Conservation (phyloP, 2,113 vertebrate species). For the Cebidichthys violaceus region DNA sequence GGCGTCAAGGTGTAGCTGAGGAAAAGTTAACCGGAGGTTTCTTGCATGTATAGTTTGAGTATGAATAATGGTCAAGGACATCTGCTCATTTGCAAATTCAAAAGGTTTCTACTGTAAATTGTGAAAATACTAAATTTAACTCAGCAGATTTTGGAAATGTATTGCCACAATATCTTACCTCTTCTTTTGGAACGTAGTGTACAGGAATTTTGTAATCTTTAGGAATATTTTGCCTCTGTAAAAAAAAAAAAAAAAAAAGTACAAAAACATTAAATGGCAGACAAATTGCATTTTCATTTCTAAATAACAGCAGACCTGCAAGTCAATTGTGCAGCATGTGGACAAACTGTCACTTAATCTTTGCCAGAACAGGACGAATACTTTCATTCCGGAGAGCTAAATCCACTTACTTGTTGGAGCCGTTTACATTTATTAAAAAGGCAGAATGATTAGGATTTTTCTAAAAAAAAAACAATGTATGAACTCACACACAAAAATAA, state of each 20-base stretch:
- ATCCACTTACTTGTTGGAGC: too few relatives aligned
- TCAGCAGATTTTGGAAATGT: neutral
- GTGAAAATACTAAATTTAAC: neutral
- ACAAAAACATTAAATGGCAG: neutral
- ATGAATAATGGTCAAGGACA: neutral
- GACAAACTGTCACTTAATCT: neutral
- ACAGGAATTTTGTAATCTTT: constrained; percentile 87
- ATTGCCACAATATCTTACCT: constrained; percentile 71
- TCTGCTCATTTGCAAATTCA: neutral
- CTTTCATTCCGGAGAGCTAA: too few relatives aligned
- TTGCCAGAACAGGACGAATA: neutral
- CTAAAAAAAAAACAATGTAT: too few relatives aligned
- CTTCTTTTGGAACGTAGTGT: constrained; percentile 81
- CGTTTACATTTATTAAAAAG: neutral
- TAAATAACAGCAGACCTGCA: neutral
- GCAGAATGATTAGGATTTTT: too few relatives aligned
- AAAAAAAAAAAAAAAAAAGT: constrained; percentile 30
- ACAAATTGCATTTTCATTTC: neutral
- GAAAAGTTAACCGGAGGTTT: neutral
- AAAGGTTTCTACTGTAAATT: neutral
- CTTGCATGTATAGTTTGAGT: neutral
- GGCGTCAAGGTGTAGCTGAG: neutral
- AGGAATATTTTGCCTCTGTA: constrained; percentile 86
- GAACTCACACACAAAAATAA: neutral
- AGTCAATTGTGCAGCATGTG: neutral